Evolutionary conservation across 1,140 invertebrate genomes (phyloP).

Genomic region (Papilio polyxenes): DNA sequence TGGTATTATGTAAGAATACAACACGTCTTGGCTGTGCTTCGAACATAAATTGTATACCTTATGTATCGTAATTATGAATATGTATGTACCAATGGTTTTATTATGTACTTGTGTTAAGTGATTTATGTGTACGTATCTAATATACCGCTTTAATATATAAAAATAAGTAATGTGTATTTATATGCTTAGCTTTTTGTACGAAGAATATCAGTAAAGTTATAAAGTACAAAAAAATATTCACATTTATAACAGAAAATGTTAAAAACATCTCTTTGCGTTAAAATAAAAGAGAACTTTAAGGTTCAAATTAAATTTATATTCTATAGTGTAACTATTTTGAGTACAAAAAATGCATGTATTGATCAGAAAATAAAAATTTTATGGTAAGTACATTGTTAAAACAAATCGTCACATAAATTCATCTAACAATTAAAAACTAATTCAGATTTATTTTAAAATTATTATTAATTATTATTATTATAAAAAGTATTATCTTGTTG

Average conservation of each 20-base stretch:
- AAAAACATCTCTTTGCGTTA: background rate
- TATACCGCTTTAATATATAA: slow-evolving; percentile 19
- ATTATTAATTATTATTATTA: too few relatives aligned
- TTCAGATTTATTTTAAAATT: background rate
- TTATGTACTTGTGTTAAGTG: slow-evolving; percentile 21
- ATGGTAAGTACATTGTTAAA: background rate
- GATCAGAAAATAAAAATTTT: background rate
- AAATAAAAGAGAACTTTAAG: background rate
- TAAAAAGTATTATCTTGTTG: background rate
- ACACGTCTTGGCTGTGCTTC: slow-evolving; percentile 68
- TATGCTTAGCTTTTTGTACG: slow-evolving; percentile 26
- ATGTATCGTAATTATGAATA: background rate
- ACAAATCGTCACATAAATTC: background rate
- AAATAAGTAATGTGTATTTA: background rate
- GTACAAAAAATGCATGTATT: background rate
- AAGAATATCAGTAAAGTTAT: background rate
- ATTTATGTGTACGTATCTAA: slow-evolving; percentile 15
- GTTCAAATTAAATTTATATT: background rate
- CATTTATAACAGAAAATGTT: background rate
- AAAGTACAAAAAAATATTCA: background rate
- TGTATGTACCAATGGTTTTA: slow-evolving; percentile 9
- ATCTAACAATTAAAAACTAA: background rate
- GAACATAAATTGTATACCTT: slow-evolving; percentile 47
- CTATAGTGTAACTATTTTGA: background rate
- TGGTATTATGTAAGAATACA: slow-evolving; percentile 40